phyloP scores from a whole-genome alignment of 2,888 invertebrate species.

The Agrochola macilenta region DNA sequence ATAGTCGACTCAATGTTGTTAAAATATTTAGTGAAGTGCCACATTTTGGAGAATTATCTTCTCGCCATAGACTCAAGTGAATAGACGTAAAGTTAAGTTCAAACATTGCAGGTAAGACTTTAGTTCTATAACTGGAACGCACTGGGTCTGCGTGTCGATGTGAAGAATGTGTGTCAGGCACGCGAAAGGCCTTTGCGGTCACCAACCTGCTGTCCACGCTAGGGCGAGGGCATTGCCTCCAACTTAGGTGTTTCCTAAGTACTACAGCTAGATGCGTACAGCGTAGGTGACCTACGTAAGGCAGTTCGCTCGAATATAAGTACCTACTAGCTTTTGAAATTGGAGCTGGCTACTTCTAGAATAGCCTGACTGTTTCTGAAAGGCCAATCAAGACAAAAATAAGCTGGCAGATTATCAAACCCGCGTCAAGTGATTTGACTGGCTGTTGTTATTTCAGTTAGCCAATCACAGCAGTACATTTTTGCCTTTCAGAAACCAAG shows the following conservation, averaged over 20 bases:
- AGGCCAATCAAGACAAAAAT: background rate
- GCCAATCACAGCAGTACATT: background rate
- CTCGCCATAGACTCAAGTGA: background rate
- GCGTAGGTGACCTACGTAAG: background rate
- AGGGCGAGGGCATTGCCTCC: conserved; percentile 9
- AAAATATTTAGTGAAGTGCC: background rate
- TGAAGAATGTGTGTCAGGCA: conserved; percentile 14
- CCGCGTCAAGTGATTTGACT: background rate
- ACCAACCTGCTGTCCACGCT: conserved; percentile 8
- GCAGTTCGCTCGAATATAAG: background rate
- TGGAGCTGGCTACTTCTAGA: background rate
- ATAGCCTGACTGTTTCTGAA: background rate
- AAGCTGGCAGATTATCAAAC: background rate
- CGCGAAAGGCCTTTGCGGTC: conserved; percentile 34
- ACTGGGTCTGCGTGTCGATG: conserved; percentile 4
- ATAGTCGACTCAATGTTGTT: background rate
- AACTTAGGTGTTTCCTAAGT: background rate
- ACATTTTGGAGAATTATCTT: background rate
- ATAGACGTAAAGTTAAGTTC: background rate
- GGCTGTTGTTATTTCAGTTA: background rate
- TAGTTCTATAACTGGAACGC: background rate
- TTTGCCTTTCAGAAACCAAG: background rate
- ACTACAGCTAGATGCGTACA: background rate
- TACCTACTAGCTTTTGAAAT: background rate
- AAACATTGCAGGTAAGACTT: background rate